Conservation (phyloP, 2,113 vertebrate species). For the Cyprinodon variegatus region DNA sequence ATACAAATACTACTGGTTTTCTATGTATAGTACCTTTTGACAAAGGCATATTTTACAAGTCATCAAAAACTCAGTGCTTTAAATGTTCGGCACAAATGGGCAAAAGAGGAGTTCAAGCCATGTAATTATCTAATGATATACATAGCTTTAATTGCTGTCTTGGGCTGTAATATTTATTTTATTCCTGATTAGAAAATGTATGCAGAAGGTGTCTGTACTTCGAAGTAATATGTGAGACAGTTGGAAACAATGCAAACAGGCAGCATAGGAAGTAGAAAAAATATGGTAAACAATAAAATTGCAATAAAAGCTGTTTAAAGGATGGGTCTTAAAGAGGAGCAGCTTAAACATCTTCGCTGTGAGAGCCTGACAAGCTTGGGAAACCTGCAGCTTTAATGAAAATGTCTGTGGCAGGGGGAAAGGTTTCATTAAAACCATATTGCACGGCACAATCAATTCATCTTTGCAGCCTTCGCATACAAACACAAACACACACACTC, state of each 20-base stretch:
- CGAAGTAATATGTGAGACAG: neutral
- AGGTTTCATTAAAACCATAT: constrained; percentile 65
- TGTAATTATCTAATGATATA: constrained; percentile 4
- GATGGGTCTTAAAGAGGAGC: neutral
- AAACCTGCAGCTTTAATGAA: constrained; percentile 60
- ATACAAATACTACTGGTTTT: no score
- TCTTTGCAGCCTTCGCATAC: constrained; percentile 15
- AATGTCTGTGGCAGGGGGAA: constrained; percentile 51
- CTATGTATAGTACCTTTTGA: neutral
- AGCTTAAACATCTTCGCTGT: constrained; percentile 10
- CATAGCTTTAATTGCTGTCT: neutral
- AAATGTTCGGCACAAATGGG: neutral
- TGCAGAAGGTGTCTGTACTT: no score
- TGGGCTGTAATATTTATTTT: neutral
- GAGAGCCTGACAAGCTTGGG: constrained; percentile 36
- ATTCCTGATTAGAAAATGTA: neutral
- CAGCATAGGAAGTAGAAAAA: neutral
- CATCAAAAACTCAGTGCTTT: neutral
- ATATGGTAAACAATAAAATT: constrained; percentile 10
- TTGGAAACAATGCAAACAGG: neutral
- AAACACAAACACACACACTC: constrained; percentile 24
- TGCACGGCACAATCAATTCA: constrained; percentile 52
- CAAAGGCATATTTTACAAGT: no score
- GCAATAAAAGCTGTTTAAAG: constrained; percentile 15
- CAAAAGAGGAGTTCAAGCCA: neutral